Evolutionary conservation across 2,113 vertebrate genomes (phyloP).

Genomic region (Eurystomus gularis): DNA sequence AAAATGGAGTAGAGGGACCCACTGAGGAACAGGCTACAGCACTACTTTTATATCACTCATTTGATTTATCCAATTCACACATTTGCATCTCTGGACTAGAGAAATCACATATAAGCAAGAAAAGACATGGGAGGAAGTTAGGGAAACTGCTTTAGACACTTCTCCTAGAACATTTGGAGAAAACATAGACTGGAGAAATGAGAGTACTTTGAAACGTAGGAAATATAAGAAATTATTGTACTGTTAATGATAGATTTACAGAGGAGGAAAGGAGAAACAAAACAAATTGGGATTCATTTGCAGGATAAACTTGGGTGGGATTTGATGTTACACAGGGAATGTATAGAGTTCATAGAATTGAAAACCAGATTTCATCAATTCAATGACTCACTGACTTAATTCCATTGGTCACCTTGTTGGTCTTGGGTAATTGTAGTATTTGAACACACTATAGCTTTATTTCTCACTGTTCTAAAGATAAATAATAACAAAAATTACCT

Average conservation of each 20-base stretch:
- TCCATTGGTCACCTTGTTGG: neutral
- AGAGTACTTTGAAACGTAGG: neutral
- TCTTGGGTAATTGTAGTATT: neutral
- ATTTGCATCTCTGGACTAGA: neutral
- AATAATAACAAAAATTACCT: neutral
- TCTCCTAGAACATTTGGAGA: neutral
- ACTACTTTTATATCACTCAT: neutral
- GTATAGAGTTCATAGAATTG: accelerated
- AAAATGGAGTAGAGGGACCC: neutral
- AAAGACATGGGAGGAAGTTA: neutral
- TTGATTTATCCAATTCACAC: neutral
- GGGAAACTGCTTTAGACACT: neutral
- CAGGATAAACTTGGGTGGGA: neutral
- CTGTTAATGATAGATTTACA: neutral
- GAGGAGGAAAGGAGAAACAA: neutral
- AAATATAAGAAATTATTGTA: neutral
- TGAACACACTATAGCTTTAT: neutral
- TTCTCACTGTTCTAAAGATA: neutral
- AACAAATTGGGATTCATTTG: neutral
- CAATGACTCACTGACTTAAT: neutral
- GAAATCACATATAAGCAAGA: neutral
- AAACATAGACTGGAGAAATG: neutral
- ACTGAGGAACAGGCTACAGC: neutral
- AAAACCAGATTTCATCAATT: neutral
- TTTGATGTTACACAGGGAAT: neutral